Percentiles rank a stretch among this genome's conserved stretches.
phyloP scores from a whole-genome alignment of 2,797 vertebrate species.

The Cynodonichthys magdalenae region DNA sequence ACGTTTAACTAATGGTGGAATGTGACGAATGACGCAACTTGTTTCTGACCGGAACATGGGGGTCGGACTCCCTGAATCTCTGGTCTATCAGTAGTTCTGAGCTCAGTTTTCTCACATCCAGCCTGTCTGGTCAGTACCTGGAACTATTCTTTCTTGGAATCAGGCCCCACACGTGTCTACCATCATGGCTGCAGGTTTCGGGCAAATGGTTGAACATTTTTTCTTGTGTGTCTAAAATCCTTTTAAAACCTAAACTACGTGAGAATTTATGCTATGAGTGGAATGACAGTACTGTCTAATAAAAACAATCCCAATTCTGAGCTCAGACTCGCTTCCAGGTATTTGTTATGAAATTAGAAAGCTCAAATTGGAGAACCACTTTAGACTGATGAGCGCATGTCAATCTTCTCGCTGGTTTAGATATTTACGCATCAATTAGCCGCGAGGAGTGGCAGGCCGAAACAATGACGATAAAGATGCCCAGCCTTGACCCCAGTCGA shows the following conservation, averaged over 20 bases:
- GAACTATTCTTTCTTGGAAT: slow-evolving; percentile 7
- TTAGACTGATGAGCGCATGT: neutral
- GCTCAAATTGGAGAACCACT: no score
- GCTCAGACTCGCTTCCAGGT: no score
- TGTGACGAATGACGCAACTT: no score
- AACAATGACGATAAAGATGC: neutral
- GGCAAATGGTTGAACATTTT: neutral
- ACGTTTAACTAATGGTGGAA: no score
- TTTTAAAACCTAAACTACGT: neutral
- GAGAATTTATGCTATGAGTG: neutral
- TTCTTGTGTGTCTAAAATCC: neutral
- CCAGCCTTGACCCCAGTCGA: neutral
- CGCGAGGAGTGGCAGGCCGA: slow-evolving; percentile 1
- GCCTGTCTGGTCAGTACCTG: neutral
- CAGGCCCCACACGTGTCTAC: neutral
- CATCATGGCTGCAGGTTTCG: neutral
- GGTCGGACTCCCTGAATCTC: no score
- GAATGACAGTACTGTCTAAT: neutral
- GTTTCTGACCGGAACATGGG: no score
- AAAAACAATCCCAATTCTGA: neutral
- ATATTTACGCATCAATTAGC: neutral
- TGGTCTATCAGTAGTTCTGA: neutral
- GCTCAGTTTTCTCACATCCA: neutral
- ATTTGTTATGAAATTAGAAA: no score
- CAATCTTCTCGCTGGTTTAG: neutral